Conservation (phyloP, 2,888 invertebrate genomes). For the Mythimna impura region DNA sequence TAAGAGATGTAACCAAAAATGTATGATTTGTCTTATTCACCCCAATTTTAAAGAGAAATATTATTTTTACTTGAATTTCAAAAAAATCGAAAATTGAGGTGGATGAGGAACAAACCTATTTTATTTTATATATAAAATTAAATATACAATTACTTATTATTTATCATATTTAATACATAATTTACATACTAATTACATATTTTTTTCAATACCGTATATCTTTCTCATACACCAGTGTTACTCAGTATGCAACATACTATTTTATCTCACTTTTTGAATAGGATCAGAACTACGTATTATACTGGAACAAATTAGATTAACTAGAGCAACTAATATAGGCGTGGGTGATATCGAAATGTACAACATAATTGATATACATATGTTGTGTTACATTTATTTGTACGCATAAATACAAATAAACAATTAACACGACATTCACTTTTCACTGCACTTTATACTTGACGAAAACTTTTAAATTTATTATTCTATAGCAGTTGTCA, state of each 20-base stretch:
- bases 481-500: too few species aligned
- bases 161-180: not conserved
- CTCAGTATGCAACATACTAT: conserved; percentile 45
- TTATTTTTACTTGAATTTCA: too few species aligned
- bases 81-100: too few species aligned
- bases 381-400: too few species aligned
- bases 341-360: not conserved
- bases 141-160: conserved; percentile 3
- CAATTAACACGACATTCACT: too few species aligned
- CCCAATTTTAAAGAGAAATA: not conserved
- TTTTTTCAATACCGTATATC: not conserved
- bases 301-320: not conserved
- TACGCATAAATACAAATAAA: too few species aligned
- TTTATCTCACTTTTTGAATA: not conserved
- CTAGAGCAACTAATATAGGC: not conserved
- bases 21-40: not conserved
- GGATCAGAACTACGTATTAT: not conserved
- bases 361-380: too few species aligned
- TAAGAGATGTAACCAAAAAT: not conserved
- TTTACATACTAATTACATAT: too few species aligned
- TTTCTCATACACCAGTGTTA: not conserved
- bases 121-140: conserved; percentile 4
- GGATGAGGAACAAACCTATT: too few species aligned
- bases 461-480: too few species aligned
- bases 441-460: too few species aligned